Conservation (phyloP, 2,888 invertebrate genomes). For the Sinohyriopsis cumingii region DNA sequence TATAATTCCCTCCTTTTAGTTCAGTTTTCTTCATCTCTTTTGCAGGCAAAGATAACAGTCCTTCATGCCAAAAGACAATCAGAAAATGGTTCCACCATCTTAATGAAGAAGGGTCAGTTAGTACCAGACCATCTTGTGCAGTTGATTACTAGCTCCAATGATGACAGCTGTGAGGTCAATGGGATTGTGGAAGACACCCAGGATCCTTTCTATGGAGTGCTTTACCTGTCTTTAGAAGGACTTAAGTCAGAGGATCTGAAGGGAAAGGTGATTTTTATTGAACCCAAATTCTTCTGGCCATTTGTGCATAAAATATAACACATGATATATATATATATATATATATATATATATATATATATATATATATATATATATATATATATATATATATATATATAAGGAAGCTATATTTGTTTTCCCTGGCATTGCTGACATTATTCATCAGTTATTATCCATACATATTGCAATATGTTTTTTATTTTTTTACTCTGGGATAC, state of each 20-base stretch:
- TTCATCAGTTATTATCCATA: no score
- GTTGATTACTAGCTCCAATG: constrained; percentile 30
- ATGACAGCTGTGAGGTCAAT: constrained; percentile 10
- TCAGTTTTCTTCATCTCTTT: not conserved
- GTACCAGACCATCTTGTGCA: constrained; percentile 21
- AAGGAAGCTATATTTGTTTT: no score
- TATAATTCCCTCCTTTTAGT: no score
- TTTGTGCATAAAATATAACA: no score
- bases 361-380: no score
- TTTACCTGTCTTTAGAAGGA: constrained; percentile 52
- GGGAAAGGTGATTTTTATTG: constrained; percentile 27
- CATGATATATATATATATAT: no score
- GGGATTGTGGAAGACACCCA: constrained; percentile 17
- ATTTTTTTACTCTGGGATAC: no score
- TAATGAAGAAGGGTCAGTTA: constrained; percentile 26
- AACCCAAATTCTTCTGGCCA: no score
- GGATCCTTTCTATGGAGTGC: constrained; percentile 42
- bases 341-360: no score
- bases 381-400: no score
- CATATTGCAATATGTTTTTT: no score
- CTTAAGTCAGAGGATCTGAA: constrained; percentile 38
- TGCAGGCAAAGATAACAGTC: constrained; percentile 27
- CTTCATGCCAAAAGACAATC: constrained; percentile 18
- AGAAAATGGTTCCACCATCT: constrained; percentile 4
- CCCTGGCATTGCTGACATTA: no score